Conservation (phyloP, 2,888 invertebrate genomes). For the Acronicta alni region DNA sequence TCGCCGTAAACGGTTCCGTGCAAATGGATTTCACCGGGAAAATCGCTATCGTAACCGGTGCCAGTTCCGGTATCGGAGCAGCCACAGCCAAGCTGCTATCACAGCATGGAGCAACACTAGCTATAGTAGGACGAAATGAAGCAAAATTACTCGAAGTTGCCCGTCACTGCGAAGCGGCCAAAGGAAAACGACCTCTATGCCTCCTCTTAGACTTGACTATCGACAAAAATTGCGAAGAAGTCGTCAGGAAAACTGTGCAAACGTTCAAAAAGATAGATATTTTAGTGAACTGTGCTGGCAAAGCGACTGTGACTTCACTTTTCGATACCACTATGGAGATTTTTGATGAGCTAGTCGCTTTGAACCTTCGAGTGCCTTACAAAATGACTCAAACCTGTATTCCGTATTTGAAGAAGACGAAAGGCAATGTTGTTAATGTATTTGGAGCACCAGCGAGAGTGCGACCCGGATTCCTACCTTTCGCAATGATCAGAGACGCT, state of each 20-base stretch:
- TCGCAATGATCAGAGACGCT: conserved; percentile 70
- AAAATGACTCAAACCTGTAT: conserved; percentile 71
- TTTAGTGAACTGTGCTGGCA: conserved; percentile 74
- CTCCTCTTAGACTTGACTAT: conserved; percentile 67
- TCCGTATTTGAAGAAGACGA: conserved; percentile 69
- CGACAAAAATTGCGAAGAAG: conserved; percentile 69
- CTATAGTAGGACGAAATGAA: conserved; percentile 73
- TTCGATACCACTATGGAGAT: conserved; percentile 71
- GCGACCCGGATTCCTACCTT: conserved; percentile 71
- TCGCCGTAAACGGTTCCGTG: conserved; percentile 35
- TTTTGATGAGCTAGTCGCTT: conserved; percentile 71
- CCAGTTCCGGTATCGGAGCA: conserved; percentile 78
- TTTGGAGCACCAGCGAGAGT: conserved; percentile 67
- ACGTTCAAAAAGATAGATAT: conserved; percentile 69
- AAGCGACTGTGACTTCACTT: conserved; percentile 66
- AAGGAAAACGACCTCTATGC: conserved; percentile 66
- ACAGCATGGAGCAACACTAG: conserved; percentile 65
- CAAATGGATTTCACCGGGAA: conserved; percentile 72
- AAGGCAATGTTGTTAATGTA: conserved; percentile 75
- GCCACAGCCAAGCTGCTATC: conserved; percentile 74
- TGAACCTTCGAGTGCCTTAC: conserved; percentile 74
- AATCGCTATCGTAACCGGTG: conserved; percentile 74
- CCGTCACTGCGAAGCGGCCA: conserved; percentile 61
- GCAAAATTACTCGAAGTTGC: conserved; percentile 66
- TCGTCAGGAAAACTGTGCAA: conserved; percentile 69